Evolutionary conservation across 2,888 invertebrate species (phyloP).

Genomic region (Lasioglossum vierecki): DNA sequence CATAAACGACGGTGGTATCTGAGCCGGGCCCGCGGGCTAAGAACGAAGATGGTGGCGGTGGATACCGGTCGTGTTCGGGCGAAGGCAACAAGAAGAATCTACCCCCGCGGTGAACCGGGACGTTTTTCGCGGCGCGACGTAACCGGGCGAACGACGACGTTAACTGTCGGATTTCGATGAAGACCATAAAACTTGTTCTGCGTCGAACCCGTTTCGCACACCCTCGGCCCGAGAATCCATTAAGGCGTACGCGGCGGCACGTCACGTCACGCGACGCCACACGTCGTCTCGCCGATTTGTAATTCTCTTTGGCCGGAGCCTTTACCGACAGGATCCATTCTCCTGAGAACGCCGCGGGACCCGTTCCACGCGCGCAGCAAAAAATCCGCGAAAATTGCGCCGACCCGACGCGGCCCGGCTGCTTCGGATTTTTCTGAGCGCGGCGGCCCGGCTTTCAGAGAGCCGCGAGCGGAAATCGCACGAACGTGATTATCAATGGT

Average conservation of each 20-base stretch:
- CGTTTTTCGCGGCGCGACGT: background rate
- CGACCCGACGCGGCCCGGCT: background rate
- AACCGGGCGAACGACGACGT: constrained; percentile 17
- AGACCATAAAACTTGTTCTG: constrained; percentile 48
- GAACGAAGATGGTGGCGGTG: background rate
- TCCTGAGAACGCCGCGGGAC: constrained; percentile 32
- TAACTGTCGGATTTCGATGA: constrained; percentile 50
- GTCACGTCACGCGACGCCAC: constrained; percentile 44
- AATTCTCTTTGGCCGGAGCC: constrained; percentile 45
- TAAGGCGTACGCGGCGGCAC: constrained; percentile 49
- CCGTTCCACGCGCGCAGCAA: constrained; percentile 15
- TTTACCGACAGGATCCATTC: constrained; percentile 40
- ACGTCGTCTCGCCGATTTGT: constrained; percentile 51
- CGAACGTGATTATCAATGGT: background rate
- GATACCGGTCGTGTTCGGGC: constrained; percentile 16
- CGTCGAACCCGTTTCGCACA: constrained; percentile 36
- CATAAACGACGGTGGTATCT: constrained; percentile 11
- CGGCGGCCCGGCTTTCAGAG: background rate
- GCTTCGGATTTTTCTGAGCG: background rate
- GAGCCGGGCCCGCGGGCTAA: constrained; percentile 2
- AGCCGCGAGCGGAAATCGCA: background rate
- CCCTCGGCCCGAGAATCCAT: constrained; percentile 40
- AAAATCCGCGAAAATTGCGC: constrained; percentile 39
- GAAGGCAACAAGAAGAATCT: background rate
- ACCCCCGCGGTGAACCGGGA: background rate